Evolutionary conservation across 2,113 vertebrate species (phyloP), one percentile per base, ranked within the genome.

Genomic region (Amazona guildingii): DNA sequence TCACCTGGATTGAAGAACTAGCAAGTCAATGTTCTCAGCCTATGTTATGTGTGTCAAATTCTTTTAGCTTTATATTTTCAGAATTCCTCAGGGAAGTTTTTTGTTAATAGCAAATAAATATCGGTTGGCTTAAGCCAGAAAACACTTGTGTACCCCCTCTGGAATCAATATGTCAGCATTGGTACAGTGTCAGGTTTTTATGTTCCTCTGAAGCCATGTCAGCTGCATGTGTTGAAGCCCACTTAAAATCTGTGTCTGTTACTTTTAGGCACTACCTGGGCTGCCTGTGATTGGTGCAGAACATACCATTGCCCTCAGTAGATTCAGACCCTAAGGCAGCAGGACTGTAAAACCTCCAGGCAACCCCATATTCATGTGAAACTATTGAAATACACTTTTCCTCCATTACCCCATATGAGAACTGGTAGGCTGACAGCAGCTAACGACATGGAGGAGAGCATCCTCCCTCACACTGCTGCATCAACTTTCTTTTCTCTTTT

Each of bases 311-410:
- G 33, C 28, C 46, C 25, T 79, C 20, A 11, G 48, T 8, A 37
- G 43, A 8, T 62, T 31, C 35, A 57, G 29, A 64, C 17, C 43
- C 59, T 21, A 25, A 0, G 1, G 35, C 41, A 1, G 0, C 43
- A 57, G 68, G 55, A n/a, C n/a, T 41, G 9, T 39, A 49, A 73
- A 92, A 46, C 24, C 18, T 49, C 54, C 31, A 41, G 39, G 28
- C 59, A 78, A 25, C n/a, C 10, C 20, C 23, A 7, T 59, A 59
- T 75, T 54, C 13, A 3, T 24, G 17, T 54, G n/a, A 43, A 46
- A 29, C 27, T 43, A 7, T 41, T 39, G 13, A 37, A 51, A 59
- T 52, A 8, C 4, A 3, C 28, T 51, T 37, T 54, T 48, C 31
- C 17, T 31, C 17, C 2, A 0, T 23, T 35, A 20, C 29, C 12